Evolutionary conservation across 2,113 vertebrate species (phyloP).

Genomic region (Poeciliopsis prolifica): DNA sequence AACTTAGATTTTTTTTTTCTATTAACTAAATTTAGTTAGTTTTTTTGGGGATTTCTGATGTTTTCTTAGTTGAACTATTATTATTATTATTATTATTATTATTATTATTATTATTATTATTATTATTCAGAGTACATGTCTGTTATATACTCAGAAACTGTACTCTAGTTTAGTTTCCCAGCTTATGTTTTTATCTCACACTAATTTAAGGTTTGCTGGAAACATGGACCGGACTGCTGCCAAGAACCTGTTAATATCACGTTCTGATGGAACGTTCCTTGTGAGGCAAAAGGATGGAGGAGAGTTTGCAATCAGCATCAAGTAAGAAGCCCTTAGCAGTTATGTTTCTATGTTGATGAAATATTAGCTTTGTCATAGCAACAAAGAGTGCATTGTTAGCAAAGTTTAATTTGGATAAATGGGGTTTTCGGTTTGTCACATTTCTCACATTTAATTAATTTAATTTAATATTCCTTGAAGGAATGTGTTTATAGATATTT

Average conservation of each 20-base stretch:
- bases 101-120: not conserved
- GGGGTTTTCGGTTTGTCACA: no score
- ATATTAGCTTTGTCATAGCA: not conserved
- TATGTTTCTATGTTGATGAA: not conserved
- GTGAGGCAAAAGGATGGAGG: conserved; percentile 90
- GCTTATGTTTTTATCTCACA: not conserved
- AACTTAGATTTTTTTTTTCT: no score
- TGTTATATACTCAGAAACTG: not conserved
- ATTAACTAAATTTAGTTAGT: no score
- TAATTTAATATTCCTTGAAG: no score
- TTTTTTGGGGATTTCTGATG: not conserved
- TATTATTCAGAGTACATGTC: not conserved
- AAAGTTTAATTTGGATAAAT: no score
- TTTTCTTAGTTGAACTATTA: not conserved
- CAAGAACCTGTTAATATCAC: conserved; percentile 80
- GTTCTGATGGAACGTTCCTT: conserved; percentile 90
- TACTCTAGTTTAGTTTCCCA: not conserved
- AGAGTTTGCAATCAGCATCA: conserved; percentile 94
- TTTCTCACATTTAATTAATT: no score
- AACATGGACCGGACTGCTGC: conserved; percentile 87
- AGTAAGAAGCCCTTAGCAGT: conserved; percentile 73
- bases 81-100: no score
- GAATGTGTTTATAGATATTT: not conserved
- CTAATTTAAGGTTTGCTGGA: conserved; percentile 85
- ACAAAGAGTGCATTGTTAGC: no score